A percentile compares a stretch with the other conserved stretches of the same genome.
These are phyloP conservation scores for Circaetus cinerascens DNA, from an alignment of 2,113 vertebrate genomes.

Conservation along the genomic window DNA sequence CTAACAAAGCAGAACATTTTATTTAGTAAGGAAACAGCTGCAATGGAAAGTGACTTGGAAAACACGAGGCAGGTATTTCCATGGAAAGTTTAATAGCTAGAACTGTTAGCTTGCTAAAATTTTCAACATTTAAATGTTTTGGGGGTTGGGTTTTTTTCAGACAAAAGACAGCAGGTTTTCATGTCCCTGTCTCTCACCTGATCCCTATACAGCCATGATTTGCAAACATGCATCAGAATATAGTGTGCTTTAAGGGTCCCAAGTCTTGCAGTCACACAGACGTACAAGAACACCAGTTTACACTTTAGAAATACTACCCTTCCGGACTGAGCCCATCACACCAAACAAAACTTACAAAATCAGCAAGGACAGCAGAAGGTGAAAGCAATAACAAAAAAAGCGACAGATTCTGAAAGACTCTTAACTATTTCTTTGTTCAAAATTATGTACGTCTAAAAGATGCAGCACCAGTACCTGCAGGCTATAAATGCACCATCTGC, in stretches of 20 bases:
- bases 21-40: not conserved
- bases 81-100: not conserved
- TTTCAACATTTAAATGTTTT: not conserved
- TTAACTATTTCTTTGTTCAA: not conserved
- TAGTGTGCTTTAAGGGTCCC: not conserved
- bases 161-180: not conserved
- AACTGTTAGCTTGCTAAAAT: not conserved
- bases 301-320: not conserved
- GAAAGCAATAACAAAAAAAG: not conserved
- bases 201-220: not conserved
- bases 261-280: not conserved
- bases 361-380: not conserved
- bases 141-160: not conserved
- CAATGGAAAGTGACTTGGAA: not conserved
- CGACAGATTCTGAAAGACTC: fast-evolving
- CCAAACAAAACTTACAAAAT: not conserved
- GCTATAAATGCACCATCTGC: not conserved
- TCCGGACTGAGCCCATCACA: not conserved
- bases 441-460: not conserved
- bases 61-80: not conserved
- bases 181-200: not conserved
- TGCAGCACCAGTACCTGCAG: not conserved
- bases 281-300: not conserved
- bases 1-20: not conserved
- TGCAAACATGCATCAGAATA: not conserved